A percentile compares a stretch with the other conserved stretches of the same genome.
These are phyloP conservation scores for Cetoscarus ocellatus DNA, from an alignment of 2,797 vertebrate species.

Conservation along the genomic window DNA sequence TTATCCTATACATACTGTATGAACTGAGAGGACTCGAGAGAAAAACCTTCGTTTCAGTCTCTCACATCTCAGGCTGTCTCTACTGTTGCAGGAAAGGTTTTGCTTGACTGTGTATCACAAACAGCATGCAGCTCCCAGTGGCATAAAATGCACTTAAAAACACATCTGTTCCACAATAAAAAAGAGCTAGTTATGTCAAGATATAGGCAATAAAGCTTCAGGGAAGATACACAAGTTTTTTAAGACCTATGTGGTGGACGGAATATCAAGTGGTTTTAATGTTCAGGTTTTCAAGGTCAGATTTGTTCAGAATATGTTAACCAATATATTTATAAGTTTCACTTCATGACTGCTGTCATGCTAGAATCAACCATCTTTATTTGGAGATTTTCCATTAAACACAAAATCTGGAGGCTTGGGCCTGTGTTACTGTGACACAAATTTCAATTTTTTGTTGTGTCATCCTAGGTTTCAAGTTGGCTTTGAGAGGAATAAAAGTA, in stretches of 20 bases:
- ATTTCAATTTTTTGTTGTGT: no score
- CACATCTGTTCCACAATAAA: slow-evolving; percentile 22
- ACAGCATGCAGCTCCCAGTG: slow-evolving; percentile 21
- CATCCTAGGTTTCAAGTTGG: no score
- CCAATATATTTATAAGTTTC: no score
- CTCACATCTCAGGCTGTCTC: background rate
- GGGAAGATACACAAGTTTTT: background rate
- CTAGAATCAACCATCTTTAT: background rate
- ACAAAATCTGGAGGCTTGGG: no score
- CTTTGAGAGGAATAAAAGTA: no score
- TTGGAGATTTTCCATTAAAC: no score
- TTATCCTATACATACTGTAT: slow-evolving; percentile 8
- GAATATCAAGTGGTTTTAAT: background rate
- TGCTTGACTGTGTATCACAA: slow-evolving; percentile 29
- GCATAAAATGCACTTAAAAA: slow-evolving; percentile 22
- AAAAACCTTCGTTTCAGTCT: background rate
- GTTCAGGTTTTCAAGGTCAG: slow-evolving; percentile 7
- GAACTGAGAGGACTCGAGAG: slow-evolving; percentile 3
- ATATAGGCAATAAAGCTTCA: background rate
- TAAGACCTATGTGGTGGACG: background rate
- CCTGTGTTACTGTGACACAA: no score
- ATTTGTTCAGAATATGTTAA: background rate
- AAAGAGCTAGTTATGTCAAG: slow-evolving; percentile 6
- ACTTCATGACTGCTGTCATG: background rate
- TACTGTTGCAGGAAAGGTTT: slow-evolving; percentile 16